phyloP scores from a whole-genome alignment of 64 coral and sea anemone species.

The Porites lutea region DNA sequence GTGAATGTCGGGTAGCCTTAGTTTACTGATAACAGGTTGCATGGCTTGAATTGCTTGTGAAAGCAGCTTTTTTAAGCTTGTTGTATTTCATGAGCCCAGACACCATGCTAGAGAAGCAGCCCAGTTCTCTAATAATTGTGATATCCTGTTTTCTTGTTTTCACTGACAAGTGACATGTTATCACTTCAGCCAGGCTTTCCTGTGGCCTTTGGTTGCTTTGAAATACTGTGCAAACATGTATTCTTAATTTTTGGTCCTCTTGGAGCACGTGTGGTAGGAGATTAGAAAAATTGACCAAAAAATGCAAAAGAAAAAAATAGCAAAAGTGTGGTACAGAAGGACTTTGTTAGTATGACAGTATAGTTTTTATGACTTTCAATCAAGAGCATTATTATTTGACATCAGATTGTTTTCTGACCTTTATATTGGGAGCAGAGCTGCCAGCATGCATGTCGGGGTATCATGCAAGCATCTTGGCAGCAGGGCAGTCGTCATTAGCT shows the following conservation, averaged over 20 bases:
- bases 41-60: conserved; percentile 68
- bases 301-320: no score
- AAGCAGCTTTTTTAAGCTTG: neutral
- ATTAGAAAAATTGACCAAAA: no score
- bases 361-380: no score
- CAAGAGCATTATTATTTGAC: no score
- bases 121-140: neutral
- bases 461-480: no score
- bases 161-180: neutral
- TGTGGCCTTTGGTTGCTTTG: neutral
- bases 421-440: no score
- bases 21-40: neutral
- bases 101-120: conserved; percentile 58
- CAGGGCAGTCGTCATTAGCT: no score
- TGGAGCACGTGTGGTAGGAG: neutral
- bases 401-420: no score
- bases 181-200: neutral
- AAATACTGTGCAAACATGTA: neutral
- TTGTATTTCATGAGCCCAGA: conserved; percentile 62
- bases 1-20: neutral
- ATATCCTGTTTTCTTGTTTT: neutral
- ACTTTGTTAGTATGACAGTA: no score
- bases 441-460: no score
- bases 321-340: no score
- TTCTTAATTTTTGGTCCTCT: neutral